These are phyloP conservation scores for Corbicula japonica DNA, from an alignment of 2,888 invertebrate genomes.

Conservation along the genomic window DNA sequence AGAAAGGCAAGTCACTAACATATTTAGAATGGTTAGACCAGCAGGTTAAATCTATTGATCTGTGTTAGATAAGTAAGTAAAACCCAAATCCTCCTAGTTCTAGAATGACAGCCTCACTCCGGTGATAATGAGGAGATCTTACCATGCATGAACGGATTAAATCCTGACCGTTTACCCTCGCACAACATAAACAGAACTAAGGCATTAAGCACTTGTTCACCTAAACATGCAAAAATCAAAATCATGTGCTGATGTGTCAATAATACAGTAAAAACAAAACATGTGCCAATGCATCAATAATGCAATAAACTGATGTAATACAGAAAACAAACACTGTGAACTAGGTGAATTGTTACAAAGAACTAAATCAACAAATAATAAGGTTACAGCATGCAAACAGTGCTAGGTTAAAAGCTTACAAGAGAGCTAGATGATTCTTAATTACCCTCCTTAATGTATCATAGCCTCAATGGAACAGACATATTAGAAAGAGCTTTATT, in stretches of 20 bases:
- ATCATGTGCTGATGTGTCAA: not conserved
- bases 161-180: slow-evolving; percentile 80
- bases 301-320: not conserved
- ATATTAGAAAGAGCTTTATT: no score
- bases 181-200: slow-evolving; percentile 80
- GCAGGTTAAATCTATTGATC: no score
- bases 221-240: slow-evolving; percentile 72
- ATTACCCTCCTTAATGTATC: no score
- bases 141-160: slow-evolving; percentile 80
- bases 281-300: not conserved
- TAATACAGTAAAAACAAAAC: not conserved
- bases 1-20: no score
- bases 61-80: no score
- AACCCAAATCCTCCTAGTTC: no score
- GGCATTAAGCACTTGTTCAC: slow-evolving; percentile 77
- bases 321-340: not conserved
- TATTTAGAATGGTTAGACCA: no score
- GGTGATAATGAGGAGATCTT: slow-evolving; percentile 64
- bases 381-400: slow-evolving; percentile 30
- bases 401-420: no score
- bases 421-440: no score
- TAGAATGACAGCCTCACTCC: slow-evolving; percentile 20
- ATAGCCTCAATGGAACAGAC: no score
- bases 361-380: no score
- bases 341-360: not conserved